Evolutionary conservation across 2,888 invertebrate species (phyloP).

Genomic region (Acronicta psi): DNA sequence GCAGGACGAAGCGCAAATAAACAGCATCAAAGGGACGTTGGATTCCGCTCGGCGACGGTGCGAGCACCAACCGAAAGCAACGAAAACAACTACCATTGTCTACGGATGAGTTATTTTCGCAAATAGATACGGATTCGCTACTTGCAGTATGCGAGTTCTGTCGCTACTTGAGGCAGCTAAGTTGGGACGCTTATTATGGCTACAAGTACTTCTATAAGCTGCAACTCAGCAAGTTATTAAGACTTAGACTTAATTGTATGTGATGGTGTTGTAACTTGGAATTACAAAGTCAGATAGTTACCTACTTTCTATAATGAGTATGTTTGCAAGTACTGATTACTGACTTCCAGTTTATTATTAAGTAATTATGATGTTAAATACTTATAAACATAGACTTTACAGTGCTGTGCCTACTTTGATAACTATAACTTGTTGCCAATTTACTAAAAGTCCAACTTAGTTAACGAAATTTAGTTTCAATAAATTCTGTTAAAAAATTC

Average conservation of each 20-base stretch:
- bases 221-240: not conserved
- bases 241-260: not conserved
- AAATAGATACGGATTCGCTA: conserved; percentile 74
- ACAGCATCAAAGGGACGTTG: conserved; percentile 87
- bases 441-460: too few species aligned
- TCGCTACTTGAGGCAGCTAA: conserved; percentile 44
- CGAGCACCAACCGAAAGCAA: conserved; percentile 72
- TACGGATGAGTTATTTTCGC: conserved; percentile 86
- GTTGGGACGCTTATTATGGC: conserved; percentile 31
- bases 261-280: too few species aligned
- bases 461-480: too few species aligned
- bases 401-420: too few species aligned
- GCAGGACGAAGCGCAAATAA: conserved; percentile 87
- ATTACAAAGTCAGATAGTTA: too few species aligned
- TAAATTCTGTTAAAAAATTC: too few species aligned
- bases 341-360: too few species aligned
- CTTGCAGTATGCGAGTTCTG: conserved; percentile 46
- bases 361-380: too few species aligned
- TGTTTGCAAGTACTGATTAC: too few species aligned
- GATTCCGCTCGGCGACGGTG: conserved; percentile 77
- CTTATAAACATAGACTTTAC: too few species aligned
- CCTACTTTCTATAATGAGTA: too few species aligned
- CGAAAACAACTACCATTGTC: conserved; percentile 86
- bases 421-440: too few species aligned
- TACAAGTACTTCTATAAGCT: conserved; percentile 13